Conservation (phyloP, 1,140 invertebrate genomes). For the Macrobrachium rosenbergii region DNA sequence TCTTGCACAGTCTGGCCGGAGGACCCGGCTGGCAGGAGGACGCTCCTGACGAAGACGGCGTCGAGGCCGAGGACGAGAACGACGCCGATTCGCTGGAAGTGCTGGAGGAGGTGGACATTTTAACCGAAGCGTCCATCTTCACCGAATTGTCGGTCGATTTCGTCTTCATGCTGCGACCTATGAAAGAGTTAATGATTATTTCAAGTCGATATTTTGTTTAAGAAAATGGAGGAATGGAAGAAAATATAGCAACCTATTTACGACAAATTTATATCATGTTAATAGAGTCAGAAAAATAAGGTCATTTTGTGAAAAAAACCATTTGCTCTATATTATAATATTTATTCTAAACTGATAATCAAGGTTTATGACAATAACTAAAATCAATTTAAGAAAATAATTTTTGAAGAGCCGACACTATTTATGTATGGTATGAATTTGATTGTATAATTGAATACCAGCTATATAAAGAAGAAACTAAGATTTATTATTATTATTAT, state of each 20-base stretch:
- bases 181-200: background rate
- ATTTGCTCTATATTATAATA: no score
- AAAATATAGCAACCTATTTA: background rate
- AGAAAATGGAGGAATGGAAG: no score
- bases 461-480: no score
- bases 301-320: no score
- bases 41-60: background rate
- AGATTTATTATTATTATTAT: no score
- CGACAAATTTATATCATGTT: background rate
- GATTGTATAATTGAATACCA: no score
- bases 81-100: background rate
- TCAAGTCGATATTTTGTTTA: background rate
- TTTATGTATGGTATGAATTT: no score
- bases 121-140: constrained; percentile 16
- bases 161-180: constrained; percentile 39
- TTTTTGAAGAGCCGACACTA: no score
- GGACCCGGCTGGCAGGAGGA: constrained; percentile 67
- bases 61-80: background rate
- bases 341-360: background rate
- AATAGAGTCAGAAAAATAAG: no score
- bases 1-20: constrained; percentile 84
- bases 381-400: no score
- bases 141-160: constrained; percentile 39
- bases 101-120: constrained; percentile 13
- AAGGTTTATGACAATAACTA: no score